These are phyloP conservation scores for Champsocephalus gunnari DNA, from an alignment of 2,797 vertebrate species.

Conservation along the genomic window DNA sequence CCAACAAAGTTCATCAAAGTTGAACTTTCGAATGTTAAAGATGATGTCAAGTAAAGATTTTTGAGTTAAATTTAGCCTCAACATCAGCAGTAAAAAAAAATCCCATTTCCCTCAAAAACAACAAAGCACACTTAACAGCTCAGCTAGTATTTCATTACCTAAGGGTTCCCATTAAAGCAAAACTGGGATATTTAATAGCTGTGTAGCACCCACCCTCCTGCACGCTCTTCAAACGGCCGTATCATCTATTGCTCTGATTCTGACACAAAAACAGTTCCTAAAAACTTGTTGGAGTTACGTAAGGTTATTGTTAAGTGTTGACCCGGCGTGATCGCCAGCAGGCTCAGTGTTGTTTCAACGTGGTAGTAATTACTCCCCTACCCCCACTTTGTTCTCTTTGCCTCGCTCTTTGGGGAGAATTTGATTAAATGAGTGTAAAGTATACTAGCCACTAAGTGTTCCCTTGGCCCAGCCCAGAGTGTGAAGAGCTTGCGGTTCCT, in stretches of 20 bases:
- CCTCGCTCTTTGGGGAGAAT: constrained; percentile 59
- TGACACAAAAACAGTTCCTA: constrained; percentile 45
- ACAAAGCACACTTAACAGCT: constrained; percentile 50
- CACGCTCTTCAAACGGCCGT: constrained; percentile 52
- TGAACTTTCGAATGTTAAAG: not conserved
- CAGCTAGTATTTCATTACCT: constrained; percentile 64
- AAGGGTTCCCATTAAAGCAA: constrained; percentile 63
- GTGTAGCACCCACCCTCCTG: constrained; percentile 44
- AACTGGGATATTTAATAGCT: constrained; percentile 53
- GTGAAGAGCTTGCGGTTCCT: constrained; percentile 61
- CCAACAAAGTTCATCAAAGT: not conserved
- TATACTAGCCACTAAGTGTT: constrained; percentile 67
- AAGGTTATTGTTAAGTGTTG: constrained; percentile 66
- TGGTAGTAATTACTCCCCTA: constrained; percentile 76
- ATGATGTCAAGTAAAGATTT: not conserved
- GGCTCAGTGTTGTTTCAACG: constrained; percentile 74
- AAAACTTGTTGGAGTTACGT: constrained; percentile 66
- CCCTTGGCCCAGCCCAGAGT: constrained; percentile 44
- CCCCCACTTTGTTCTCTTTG: constrained; percentile 6
- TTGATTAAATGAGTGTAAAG: constrained; percentile 72
- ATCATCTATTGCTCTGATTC: constrained; percentile 40
- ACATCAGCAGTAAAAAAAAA: constrained; percentile 25
- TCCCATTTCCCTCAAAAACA: constrained; percentile 28
- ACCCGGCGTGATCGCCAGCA: constrained; percentile 57
- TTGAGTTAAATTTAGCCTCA: constrained; percentile 7